A percentile compares a stretch with the other conserved stretches of the same genome.
phyloP scores from a whole-genome alignment of 23 tunicate species.

The Halocynthia roretzi region DNA sequence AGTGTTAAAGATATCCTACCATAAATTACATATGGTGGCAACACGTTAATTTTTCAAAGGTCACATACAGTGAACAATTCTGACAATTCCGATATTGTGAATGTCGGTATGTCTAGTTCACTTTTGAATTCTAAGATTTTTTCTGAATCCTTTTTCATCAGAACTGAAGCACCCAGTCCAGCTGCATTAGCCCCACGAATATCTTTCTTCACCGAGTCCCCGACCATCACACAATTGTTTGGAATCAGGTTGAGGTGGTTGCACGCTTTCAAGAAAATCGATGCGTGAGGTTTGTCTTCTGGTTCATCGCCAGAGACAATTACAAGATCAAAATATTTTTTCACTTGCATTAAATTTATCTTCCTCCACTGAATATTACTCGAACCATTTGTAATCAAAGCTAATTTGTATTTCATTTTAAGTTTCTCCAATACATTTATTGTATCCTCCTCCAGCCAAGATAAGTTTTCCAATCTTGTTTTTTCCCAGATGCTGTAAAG shows the following conservation, averaged over 20 bases:
- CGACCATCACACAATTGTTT: conserved; percentile 12
- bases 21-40: too few species aligned
- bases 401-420: conserved; percentile 9
- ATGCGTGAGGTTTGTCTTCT: conserved; percentile 17
- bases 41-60: too few species aligned
- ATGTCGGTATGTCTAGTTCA: not conserved
- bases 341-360: not conserved
- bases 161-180: not conserved
- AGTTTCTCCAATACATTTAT: not conserved
- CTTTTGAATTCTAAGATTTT: not conserved
- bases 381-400: conserved; percentile 12
- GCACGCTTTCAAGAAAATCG: conserved; percentile 13
- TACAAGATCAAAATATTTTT: conserved; percentile 11
- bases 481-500: conserved; percentile 7
- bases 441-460: not conserved
- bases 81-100: too few species aligned
- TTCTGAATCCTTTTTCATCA: not conserved
- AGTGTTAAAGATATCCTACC: too few species aligned
- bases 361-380: conserved; percentile 15
- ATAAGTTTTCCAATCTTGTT: not conserved
- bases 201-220: conserved; percentile 9
- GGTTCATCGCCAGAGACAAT: conserved; percentile 30
- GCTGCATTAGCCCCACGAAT: conserved; percentile 14
- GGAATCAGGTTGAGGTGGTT: not conserved
- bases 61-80: too few species aligned